phyloP scores from a whole-genome alignment of 2,888 invertebrate genomes.

The Corbicula japonica region DNA sequence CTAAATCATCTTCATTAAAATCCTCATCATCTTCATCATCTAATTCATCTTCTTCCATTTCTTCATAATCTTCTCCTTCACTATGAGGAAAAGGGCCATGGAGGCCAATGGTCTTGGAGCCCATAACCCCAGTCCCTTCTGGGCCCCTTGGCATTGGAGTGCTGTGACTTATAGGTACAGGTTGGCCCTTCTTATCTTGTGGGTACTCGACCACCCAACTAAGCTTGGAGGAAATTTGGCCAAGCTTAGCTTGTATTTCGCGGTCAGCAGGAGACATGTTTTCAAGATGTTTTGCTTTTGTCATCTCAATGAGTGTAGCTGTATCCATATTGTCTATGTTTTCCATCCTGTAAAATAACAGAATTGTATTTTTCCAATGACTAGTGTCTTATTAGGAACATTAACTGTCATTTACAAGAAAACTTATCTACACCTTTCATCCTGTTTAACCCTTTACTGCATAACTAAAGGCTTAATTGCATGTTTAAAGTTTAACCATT shows the following conservation, averaged over 20 bases:
- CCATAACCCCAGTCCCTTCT: too few relatives aligned
- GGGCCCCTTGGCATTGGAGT: too few relatives aligned
- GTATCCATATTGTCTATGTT: conserved; percentile 53
- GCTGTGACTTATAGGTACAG: background rate
- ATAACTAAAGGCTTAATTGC: too few relatives aligned
- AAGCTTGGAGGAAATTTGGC: conserved; percentile 57
- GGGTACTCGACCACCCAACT: conserved; percentile 67
- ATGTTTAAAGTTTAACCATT: too few relatives aligned
- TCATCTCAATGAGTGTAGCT: conserved; percentile 53
- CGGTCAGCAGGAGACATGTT: conserved; percentile 52
- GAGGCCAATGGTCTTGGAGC: background rate
- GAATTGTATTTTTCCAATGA: background rate
- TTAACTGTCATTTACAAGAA: background rate
- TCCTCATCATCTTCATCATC: conserved; percentile 54
- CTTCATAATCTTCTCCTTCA: conserved; percentile 28
- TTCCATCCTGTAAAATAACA: conserved; percentile 38
- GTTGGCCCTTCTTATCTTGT: conserved; percentile 36
- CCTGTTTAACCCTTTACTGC: too few relatives aligned
- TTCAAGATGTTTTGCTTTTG: conserved; percentile 48
- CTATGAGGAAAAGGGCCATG: conserved; percentile 18
- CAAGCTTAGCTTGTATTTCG: conserved; percentile 58
- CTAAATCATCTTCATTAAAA: conserved; percentile 54
- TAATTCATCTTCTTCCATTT: conserved; percentile 42
- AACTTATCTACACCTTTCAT: background rate
- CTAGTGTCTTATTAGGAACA: background rate